Percentiles rank a stretch among this genome's conserved stretches.
These are phyloP conservation scores for Xestia xanthographa DNA, from an alignment of 2,888 invertebrate genomes.

Conservation along the genomic window DNA sequence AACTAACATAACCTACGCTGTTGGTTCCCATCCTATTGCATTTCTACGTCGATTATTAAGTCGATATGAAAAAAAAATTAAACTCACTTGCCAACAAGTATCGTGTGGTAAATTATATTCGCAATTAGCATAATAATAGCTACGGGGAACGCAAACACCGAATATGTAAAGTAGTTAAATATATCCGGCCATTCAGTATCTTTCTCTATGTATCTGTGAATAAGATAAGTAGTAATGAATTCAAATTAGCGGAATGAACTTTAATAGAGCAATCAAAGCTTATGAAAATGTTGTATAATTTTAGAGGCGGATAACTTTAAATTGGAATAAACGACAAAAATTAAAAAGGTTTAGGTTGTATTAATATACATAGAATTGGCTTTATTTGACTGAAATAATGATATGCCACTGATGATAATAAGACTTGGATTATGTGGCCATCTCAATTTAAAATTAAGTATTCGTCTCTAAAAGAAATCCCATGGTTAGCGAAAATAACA, in stretches of 20 bases:
- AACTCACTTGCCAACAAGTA: neutral
- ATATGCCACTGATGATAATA: no score
- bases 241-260: neutral
- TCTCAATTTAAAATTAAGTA: no score
- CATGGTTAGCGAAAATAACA: no score
- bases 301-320: neutral
- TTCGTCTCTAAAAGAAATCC: no score
- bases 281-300: neutral
- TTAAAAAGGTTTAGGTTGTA: neutral
- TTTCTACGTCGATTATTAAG: neutral
- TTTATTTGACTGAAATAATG: no score
- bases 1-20: neutral
- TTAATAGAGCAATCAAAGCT: neutral
- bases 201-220: neutral
- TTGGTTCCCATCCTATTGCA: neutral
- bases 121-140: neutral
- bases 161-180: slow-evolving; percentile 2
- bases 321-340: neutral
- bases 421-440: no score
- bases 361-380: no score
- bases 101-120: neutral
- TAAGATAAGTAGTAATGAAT: neutral
- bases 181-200: neutral
- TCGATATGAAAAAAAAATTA: neutral
- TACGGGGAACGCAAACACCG: neutral